These are phyloP conservation scores for Microctonus hyperodae DNA, from an alignment of 2,888 invertebrate genomes.

Conservation along the genomic window DNA sequence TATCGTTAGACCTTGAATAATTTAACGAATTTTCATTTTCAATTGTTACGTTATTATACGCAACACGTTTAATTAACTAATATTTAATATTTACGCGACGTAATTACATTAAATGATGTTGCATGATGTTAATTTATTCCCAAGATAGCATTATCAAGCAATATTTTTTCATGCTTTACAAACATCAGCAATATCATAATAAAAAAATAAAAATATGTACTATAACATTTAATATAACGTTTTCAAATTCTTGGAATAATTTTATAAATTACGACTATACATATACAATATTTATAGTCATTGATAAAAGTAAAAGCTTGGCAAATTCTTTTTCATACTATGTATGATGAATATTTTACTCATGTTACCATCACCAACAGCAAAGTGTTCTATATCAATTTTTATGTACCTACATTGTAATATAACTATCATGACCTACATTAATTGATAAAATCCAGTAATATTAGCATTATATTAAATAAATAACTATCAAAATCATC, in stretches of 20 bases:
- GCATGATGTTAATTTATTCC: neutral
- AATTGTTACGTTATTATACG: neutral
- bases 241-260: too few species aligned
- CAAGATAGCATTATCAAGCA: neutral
- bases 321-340: too few species aligned
- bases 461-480: neutral
- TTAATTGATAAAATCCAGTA: neutral
- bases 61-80: neutral
- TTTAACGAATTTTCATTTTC: neutral
- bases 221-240: too few species aligned
- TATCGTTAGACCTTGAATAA: neutral
- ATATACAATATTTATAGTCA: too few species aligned
- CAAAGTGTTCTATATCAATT: too few species aligned
- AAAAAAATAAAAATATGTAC: neutral
- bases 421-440: slow-evolving; percentile 2
- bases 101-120: too few species aligned
- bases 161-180: too few species aligned
- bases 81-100: too few species aligned
- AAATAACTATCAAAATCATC: neutral
- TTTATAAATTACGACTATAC: too few species aligned
- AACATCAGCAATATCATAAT: neutral
- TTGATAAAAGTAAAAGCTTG: too few species aligned
- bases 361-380: neutral
- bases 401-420: neutral
- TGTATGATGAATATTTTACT: neutral